Evolutionary conservation across 2,888 invertebrate species (phyloP), one percentile per base, ranked within the genome.

Genomic region (Pantelozetes paolii): DNA sequence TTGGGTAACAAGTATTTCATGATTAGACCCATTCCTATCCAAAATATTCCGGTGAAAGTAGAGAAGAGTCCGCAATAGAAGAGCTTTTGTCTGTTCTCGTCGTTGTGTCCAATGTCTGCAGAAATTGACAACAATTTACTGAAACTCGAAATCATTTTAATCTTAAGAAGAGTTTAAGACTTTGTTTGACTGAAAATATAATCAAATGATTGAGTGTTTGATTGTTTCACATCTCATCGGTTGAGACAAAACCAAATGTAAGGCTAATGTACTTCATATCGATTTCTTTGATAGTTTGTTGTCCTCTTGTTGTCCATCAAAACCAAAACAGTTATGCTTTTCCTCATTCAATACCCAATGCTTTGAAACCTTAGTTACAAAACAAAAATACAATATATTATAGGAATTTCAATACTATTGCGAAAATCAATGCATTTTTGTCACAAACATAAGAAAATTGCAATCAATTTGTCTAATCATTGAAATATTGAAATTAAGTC

Each of bases 41-140:
- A 69, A 18, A 69, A 69, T 13, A 69, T 42, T 26, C 69, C 69
- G 26, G 69, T 69, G 18, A 69, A 45, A 1, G 26, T 69, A 1
- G 69, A 69, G 69, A 69, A 69, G 6, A 69, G 45, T 28, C 69
- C 45, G 45, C 69, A 69, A 45, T 69, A 69, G 69, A 69, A 69
- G 45, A 69, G 69, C 45, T 45, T 69, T 45, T 42, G 69, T 45
- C 69, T 18, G 20, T 26, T 69, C 45, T 69, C 69, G 26, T 69
- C 69, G 18, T 42, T 26, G n/a, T 45, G 69, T 26, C 40, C 20
- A 28, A 45, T 18, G n/a, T n/a, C n/a, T n/a, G 26, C 42, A 69
- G n/a, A 45, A 67, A 36, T 36, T 15, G 15, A 1, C 42, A 1
- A 20, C 1, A 36, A 45, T 69, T 69, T n/a, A 23, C 28, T 13